These are phyloP conservation scores for Eidolon dupreanum DNA, from an alignment of 2,797 vertebrate species.

Conservation along the genomic window DNA sequence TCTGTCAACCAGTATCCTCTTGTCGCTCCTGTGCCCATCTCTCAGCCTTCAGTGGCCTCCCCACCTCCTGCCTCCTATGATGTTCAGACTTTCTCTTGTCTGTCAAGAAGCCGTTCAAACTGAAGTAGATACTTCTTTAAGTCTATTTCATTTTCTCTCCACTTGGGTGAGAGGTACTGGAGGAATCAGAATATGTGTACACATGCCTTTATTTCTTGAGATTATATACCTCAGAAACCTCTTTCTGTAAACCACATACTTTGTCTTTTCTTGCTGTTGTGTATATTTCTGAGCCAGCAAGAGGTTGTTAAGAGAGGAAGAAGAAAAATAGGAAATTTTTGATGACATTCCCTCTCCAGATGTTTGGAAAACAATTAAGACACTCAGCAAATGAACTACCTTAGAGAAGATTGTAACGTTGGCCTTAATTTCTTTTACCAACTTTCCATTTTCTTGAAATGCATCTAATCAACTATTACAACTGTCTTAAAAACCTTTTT, in stretches of 20 bases:
- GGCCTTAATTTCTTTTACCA: conserved; percentile 36
- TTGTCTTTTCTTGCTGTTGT: neutral
- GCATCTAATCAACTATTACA: neutral
- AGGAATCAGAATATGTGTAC: neutral
- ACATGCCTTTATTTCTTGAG: neutral
- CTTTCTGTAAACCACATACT: neutral
- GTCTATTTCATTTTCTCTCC: neutral
- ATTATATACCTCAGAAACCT: neutral
- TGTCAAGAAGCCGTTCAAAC: neutral
- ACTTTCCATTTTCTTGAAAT: conserved; percentile 30
- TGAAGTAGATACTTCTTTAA: neutral
- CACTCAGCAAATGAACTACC: neutral
- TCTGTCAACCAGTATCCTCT: neutral
- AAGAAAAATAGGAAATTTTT: neutral
- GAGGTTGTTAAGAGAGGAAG: neutral
- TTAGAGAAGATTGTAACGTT: conserved; percentile 15
- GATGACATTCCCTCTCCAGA: neutral
- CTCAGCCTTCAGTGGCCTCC: neutral
- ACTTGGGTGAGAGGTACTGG: neutral
- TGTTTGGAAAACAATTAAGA: conserved; percentile 16
- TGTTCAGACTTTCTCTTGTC: neutral
- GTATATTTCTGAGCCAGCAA: neutral
- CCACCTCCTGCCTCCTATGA: neutral
- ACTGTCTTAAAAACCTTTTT: neutral
- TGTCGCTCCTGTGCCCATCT: rapidly evolving